Conservation (phyloP, 1,140 invertebrate species). For the Camponotus vicinus region DNA sequence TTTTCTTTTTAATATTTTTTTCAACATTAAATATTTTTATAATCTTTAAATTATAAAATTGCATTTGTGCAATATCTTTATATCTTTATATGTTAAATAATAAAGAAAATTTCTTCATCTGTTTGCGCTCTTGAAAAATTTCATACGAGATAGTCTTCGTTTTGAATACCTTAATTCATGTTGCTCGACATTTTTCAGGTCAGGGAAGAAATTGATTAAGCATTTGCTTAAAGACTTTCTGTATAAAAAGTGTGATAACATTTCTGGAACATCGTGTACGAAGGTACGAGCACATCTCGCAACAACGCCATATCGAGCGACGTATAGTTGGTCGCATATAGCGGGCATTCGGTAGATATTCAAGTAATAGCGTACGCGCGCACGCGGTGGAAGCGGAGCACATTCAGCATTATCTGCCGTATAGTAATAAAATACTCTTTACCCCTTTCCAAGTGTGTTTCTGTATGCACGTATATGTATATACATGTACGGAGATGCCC, state of each 20-base stretch:
- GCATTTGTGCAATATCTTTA: neutral
- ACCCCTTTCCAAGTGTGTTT: constrained; percentile 46
- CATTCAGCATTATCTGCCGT: constrained; percentile 68
- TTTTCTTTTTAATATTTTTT: too few species aligned
- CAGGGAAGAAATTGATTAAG: neutral
- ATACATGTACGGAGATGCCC: constrained; percentile 6
- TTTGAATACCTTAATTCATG: neutral
- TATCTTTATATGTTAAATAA: neutral
- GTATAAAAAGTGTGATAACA: neutral
- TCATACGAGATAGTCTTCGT: neutral
- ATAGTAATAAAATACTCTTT: constrained; percentile 73
- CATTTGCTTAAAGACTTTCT: neutral
- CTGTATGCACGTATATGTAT: constrained; percentile 4
- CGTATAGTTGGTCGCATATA: constrained; percentile 41
- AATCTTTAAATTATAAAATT: neutral
- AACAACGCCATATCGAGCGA: constrained; percentile 56
- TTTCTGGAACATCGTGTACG: neutral
- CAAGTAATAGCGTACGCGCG: constrained; percentile 53
- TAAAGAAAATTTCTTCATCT: neutral
- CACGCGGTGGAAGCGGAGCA: constrained; percentile 40
- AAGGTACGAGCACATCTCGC: neutral
- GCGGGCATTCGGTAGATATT: constrained; percentile 52
- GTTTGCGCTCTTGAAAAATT: neutral
- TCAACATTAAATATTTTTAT: too few species aligned
- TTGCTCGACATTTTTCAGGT: neutral